Conservation (phyloP, 2,113 vertebrate genomes). For the Tetraodon nigroviridis region DNA sequence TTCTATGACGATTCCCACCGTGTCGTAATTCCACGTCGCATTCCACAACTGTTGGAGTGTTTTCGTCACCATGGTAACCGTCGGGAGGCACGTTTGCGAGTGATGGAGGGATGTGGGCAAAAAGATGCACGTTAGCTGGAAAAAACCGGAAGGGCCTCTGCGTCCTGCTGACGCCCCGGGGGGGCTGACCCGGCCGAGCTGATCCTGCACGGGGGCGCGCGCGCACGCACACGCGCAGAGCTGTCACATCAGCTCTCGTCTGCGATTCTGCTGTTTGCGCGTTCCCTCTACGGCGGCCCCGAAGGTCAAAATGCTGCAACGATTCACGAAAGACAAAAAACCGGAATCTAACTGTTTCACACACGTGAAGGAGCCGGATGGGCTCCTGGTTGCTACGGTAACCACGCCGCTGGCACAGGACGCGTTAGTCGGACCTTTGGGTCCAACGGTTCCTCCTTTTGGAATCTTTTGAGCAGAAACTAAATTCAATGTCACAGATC, state of each 20-base stretch:
- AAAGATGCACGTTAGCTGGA: slow-evolving; percentile 36
- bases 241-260: slow-evolving; percentile 64
- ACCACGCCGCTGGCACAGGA: too few relatives aligned
- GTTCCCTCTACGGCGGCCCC: neutral
- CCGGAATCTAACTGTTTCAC: too few relatives aligned
- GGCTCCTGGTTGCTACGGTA: too few relatives aligned
- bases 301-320: too few relatives aligned
- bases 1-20: slow-evolving; percentile 57
- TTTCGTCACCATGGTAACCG: slow-evolving; percentile 23
- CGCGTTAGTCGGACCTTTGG: too few relatives aligned
- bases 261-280: neutral
- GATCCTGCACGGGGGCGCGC: slow-evolving; percentile 31
- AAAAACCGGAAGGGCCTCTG: slow-evolving; percentile 55
- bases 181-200: slow-evolving; percentile 61
- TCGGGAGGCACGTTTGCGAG: slow-evolving; percentile 34
- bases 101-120: slow-evolving; percentile 10
- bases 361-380: too few relatives aligned
- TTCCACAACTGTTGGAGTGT: slow-evolving; percentile 55
- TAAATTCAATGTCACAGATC: too few relatives aligned
- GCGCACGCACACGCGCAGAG: slow-evolving; percentile 26
- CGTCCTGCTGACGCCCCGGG: slow-evolving; percentile 50
- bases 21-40: slow-evolving; percentile 61
- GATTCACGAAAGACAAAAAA: too few relatives aligned
- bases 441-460: too few relatives aligned
- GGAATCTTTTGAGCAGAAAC: too few relatives aligned